phyloP scores from a whole-genome alignment of 1,140 invertebrate genomes.

The Brachionus sp. region DNA sequence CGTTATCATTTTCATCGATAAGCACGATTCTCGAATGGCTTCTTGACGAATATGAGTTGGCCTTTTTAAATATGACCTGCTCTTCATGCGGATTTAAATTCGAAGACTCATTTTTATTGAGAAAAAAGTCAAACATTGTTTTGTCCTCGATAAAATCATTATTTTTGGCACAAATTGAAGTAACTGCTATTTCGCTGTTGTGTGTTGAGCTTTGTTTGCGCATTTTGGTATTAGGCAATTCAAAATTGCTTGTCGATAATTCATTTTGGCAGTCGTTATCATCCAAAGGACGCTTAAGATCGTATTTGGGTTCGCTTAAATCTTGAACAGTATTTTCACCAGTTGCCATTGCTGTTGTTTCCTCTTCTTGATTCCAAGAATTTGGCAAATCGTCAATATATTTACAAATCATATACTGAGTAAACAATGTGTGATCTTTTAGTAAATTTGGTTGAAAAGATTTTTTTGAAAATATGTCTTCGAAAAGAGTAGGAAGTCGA shows the following conservation, averaged over 20 bases:
- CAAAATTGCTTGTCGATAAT: neutral
- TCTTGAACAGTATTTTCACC: neutral
- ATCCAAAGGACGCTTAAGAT: neutral
- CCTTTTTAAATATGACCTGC: slow-evolving; percentile 7
- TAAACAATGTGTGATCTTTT: slow-evolving; percentile 18
- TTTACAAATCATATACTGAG: slow-evolving; percentile 43
- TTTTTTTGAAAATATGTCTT: neutral
- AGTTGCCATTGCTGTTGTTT: neutral
- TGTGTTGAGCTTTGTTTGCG: neutral
- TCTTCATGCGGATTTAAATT: neutral
- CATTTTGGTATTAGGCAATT: neutral
- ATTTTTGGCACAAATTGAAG: neutral
- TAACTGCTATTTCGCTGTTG: neutral
- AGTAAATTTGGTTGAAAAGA: neutral
- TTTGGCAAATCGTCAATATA: slow-evolving; percentile 37
- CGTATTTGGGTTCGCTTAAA: neutral
- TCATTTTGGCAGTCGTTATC: neutral
- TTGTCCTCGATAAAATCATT: neutral
- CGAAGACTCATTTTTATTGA: neutral
- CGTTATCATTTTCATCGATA: slow-evolving; percentile 34
- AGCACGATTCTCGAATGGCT: slow-evolving; percentile 31
- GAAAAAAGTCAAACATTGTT: neutral
- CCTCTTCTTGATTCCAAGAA: neutral
- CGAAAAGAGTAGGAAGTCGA: neutral
- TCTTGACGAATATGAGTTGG: neutral